A percentile compares a stretch with the other conserved stretches of the same genome.
These are phyloP conservation scores for Dicrostonyx torquatus DNA, from an alignment of 2,797 vertebrate species.

Conservation along the genomic window DNA sequence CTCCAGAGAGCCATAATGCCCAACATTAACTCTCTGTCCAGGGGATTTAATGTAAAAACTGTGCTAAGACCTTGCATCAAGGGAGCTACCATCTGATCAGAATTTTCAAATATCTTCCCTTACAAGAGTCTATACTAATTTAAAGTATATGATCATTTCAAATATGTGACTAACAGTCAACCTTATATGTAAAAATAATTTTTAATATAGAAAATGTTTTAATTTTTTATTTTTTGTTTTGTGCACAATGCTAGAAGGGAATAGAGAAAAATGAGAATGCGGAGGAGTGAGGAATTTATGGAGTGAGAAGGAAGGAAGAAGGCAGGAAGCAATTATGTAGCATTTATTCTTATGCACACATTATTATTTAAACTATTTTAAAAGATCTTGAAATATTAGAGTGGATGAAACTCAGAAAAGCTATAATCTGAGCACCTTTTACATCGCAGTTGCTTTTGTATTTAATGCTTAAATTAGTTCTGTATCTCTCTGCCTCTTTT, in stretches of 20 bases:
- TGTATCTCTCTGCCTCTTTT: not conserved
- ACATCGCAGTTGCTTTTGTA: not conserved
- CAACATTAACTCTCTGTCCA: not conserved
- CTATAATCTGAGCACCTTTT: not conserved
- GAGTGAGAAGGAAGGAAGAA: not conserved
- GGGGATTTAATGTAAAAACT: not conserved
- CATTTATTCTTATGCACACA: not conserved
- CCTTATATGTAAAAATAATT: not conserved
- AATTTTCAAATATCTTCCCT: not conserved
- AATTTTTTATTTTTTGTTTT: not conserved
- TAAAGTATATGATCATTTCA: not conserved
- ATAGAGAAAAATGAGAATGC: not conserved
- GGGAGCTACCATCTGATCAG: not conserved
- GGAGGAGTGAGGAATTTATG: not conserved
- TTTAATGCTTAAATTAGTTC: constrained; percentile 1
- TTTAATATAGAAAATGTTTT: not conserved
- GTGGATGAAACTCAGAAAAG: not conserved
- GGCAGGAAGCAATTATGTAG: not conserved
- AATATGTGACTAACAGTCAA: not conserved
- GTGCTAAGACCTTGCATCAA: not conserved
- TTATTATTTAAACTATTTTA: not conserved
- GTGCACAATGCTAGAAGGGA: not conserved
- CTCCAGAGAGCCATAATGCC: not conserved
- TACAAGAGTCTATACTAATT: not conserved
- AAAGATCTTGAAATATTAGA: not conserved